Conservation (phyloP, 2,113 vertebrate genomes). For the Seriola aureovittata region DNA sequence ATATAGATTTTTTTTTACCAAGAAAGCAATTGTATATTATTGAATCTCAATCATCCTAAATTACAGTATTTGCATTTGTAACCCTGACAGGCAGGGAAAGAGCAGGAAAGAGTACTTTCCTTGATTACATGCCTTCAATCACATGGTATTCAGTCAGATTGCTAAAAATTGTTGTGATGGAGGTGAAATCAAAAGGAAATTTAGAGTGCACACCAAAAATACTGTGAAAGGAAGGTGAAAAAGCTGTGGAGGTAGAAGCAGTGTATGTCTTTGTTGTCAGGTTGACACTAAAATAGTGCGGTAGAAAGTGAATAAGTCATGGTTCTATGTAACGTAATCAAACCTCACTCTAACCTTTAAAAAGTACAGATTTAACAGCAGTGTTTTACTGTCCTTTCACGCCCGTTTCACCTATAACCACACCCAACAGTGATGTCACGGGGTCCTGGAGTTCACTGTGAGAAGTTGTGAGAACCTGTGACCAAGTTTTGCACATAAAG, state of each 20-base stretch:
- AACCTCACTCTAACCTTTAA: no score
- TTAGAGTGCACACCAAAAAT: constrained; percentile 5
- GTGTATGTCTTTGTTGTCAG: neutral
- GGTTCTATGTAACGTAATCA: no score
- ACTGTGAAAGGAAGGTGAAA: neutral
- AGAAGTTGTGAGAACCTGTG: no score
- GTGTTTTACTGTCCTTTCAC: no score
- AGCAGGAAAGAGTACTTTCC: neutral
- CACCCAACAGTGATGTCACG: no score
- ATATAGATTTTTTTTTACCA: neutral
- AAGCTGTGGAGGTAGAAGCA: neutral
- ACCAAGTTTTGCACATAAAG: no score
- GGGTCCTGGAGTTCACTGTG: no score
- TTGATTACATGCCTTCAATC: constrained; percentile 64
- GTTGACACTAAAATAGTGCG: neutral
- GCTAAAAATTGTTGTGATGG: constrained; percentile 1
- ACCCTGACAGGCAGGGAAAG: constrained; percentile 13
- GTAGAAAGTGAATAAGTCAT: no score
- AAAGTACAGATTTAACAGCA: no score
- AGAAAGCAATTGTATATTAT: constrained; percentile 10
- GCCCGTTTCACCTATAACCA: no score
- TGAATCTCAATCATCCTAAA: constrained; percentile 34
- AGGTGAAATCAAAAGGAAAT: constrained; percentile 15
- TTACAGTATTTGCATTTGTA: constrained; percentile 37
- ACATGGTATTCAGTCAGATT: constrained; percentile 47